A percentile compares a stretch with the other conserved stretches of the same genome.
phyloP scores from a whole-genome alignment of 1,140 invertebrate species.

The Lethrus apterus region DNA sequence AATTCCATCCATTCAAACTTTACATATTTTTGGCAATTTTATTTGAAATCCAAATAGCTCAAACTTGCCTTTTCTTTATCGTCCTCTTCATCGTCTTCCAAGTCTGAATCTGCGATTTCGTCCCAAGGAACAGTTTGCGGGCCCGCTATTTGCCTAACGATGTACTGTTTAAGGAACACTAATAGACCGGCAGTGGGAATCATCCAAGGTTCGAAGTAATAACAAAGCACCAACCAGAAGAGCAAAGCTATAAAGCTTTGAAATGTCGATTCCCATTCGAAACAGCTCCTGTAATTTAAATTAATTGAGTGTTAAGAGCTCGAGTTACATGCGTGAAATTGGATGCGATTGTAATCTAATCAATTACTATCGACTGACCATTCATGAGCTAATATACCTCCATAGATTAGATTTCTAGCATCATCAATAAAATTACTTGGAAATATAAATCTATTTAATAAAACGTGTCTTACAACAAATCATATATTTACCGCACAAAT shows the following conservation, averaged over 20 bases:
- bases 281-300: constrained; percentile 84
- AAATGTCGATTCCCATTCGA: constrained; percentile 93
- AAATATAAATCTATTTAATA: too few species aligned
- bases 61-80: constrained; percentile 62
- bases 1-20: too few species aligned
- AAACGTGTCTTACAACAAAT: too few species aligned
- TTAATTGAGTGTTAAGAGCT: too few species aligned
- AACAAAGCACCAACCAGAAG: constrained; percentile 71
- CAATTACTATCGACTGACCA: too few species aligned
- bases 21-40: too few species aligned
- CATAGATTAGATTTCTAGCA: too few species aligned
- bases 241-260: constrained; percentile 81
- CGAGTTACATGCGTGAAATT: too few species aligned
- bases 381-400: too few species aligned
- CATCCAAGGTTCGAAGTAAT: constrained; percentile 85
- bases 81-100: constrained; percentile 63
- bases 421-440: too few species aligned
- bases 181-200: constrained; percentile 67
- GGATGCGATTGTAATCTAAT: too few species aligned
- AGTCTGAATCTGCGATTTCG: constrained; percentile 65
- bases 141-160: constrained; percentile 46
- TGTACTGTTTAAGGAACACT: constrained; percentile 68
- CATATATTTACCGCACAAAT: too few species aligned
- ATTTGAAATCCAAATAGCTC: not conserved
- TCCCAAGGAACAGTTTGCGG: constrained; percentile 57